phyloP scores from a whole-genome alignment of 2,888 invertebrate genomes.

The Orchesellides sinensis region DNA sequence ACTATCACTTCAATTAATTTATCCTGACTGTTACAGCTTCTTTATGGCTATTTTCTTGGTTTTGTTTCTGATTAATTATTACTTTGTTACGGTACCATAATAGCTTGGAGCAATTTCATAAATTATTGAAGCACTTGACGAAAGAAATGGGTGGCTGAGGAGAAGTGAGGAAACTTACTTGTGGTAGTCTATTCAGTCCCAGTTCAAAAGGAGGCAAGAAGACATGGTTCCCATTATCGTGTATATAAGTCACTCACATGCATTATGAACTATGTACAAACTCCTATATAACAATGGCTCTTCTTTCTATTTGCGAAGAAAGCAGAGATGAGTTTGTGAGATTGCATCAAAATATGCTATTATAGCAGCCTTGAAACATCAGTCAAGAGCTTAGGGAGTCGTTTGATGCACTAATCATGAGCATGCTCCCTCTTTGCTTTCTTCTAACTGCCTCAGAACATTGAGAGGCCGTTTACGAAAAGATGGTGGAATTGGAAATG shows the following conservation, averaged over 20 bases:
- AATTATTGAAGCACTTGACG: slow-evolving; percentile 61
- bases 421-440: neutral
- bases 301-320: neutral
- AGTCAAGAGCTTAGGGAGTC: slow-evolving; percentile 54
- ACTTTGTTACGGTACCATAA: slow-evolving; percentile 45
- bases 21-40: slow-evolving; percentile 48
- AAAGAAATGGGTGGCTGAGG: slow-evolving; percentile 43
- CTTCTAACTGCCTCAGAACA: neutral
- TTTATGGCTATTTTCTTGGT: slow-evolving; percentile 56
- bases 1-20: slow-evolving; percentile 49
- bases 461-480: too few relatives aligned
- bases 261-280: too few relatives aligned
- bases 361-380: slow-evolving; percentile 30
- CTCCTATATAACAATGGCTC: neutral
- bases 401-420: slow-evolving; percentile 52
- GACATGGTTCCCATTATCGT: neutral
- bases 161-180: neutral
- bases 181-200: neutral
- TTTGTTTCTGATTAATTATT: slow-evolving; percentile 57
- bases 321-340: slow-evolving; percentile 25
- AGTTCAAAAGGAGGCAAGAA: neutral
- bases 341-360: slow-evolving; percentile 37
- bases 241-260: neutral
- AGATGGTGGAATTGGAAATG: too few relatives aligned
- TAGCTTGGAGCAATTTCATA: slow-evolving; percentile 57